Evolutionary conservation across 2,113 vertebrate genomes (phyloP), one percentile per base, ranked within the genome.

Genomic region (Chelonoidis abingdonii): DNA sequence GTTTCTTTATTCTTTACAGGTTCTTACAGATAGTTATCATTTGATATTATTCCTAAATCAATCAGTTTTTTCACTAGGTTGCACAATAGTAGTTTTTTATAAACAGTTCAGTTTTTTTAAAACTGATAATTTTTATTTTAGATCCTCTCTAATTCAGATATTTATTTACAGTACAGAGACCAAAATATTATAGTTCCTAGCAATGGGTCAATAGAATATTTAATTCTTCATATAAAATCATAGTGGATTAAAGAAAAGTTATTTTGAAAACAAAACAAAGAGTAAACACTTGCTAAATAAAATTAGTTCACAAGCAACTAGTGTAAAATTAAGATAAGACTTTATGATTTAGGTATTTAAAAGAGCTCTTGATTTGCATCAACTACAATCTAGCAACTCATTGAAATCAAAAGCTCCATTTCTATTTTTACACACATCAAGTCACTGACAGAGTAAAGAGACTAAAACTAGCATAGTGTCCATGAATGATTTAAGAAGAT

Each of bases 381-480:
- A 96, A 90, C 93, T 84, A 86, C 0, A 1, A 95, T 90, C 85
- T 96, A 97, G 92, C 93, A 93, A 92, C 88, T 96, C 89, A 89
- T 87, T 92, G 93, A 97, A 93, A 97, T 97, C 88, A 95, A 98
- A 97, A 92, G 88, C 86, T 90, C 84, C 93, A 95, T 94, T 95
- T 97, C 89, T 98, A 95, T 97, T 98, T 98, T 97, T 97, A 97
- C 89, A 94, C 24, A 86, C 53, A 95, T 89, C 86, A 97, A 98
- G 96, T 97, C 96, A 97, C 88, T 97, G 94, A 93, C 95, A 94
- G 94, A 97, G 88, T 92, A 97, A 95, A 95, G 93, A 94, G 86
- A 93, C 96, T 96, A 96, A 97, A 98, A 96, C 93, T 93, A 94
- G 96, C 93, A 84, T 94, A 96, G 97, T 93, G 91, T 91, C 95